Percentiles rank a stretch among this genome's conserved stretches.
Conservation (phyloP, 1,140 invertebrate genomes). For the Diplogasteroides magnus region DNA sequence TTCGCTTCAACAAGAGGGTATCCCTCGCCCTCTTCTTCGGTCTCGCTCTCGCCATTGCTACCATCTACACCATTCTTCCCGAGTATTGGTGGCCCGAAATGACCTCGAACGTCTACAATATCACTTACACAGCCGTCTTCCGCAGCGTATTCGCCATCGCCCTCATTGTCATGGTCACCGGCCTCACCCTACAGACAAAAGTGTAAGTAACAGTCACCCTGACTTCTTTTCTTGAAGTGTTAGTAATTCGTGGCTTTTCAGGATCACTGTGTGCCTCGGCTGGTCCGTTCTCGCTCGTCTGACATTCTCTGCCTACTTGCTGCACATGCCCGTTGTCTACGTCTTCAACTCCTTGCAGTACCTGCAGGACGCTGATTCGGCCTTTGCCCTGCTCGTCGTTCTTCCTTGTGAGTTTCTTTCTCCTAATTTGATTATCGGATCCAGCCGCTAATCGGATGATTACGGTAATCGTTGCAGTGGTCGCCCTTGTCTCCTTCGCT, state of each 20-base stretch:
- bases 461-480: conserved; percentile 37
- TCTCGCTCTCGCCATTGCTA: conserved; percentile 25
- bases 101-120: conserved; percentile 45
- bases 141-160: conserved; percentile 45
- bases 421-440: too few relatives aligned
- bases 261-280: conserved; percentile 24
- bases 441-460: too few relatives aligned
- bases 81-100: conserved; percentile 41
- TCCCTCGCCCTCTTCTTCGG: conserved; percentile 15
- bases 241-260: too few relatives aligned
- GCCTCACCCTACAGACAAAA: conserved; percentile 33
- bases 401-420: not conserved
- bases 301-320: conserved; percentile 48
- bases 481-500: conserved; percentile 37
- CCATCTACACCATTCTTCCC: conserved; percentile 50
- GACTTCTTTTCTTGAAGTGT: too few relatives aligned
- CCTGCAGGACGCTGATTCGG: conserved; percentile 37
- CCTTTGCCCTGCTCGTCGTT: conserved; percentile 35
- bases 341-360: conserved; percentile 43
- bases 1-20: not conserved
- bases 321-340: conserved; percentile 53
- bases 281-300: conserved; percentile 45
- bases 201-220: too few relatives aligned
- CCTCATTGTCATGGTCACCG: conserved; percentile 39
- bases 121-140: conserved; percentile 49